These are phyloP conservation scores for Daktulosphaira vitifoliae DNA, from an alignment of 1,140 invertebrate genomes.

Conservation along the genomic window DNA sequence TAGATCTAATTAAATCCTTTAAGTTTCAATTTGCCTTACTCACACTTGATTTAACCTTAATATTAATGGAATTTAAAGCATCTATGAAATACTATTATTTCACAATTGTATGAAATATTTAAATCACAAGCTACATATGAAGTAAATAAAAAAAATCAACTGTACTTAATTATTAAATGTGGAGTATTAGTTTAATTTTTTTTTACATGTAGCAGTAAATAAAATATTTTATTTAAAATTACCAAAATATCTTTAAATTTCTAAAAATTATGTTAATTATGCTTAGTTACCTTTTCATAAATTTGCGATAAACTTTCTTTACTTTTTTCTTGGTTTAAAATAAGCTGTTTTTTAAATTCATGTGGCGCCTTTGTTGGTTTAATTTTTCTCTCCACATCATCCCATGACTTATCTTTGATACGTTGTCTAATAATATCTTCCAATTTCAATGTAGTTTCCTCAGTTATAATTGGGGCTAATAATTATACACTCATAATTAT, in stretches of 20 bases:
- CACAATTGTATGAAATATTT: too few species aligned
- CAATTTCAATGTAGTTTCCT: constrained; percentile 73
- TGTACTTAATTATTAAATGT: background rate
- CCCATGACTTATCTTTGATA: constrained; percentile 91
- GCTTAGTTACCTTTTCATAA: constrained; percentile 78
- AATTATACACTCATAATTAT: constrained; percentile 29
- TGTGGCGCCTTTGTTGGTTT: constrained; percentile 74
- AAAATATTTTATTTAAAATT: background rate
- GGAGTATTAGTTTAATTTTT: background rate
- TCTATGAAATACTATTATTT: too few species aligned
- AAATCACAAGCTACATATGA: too few species aligned
- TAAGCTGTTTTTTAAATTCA: constrained; percentile 82
- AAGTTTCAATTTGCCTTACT: too few species aligned
- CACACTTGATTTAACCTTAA: too few species aligned
- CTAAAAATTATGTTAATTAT: background rate
- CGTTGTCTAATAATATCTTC: constrained; percentile 86
- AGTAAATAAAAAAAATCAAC: too few species aligned
- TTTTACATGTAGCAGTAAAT: background rate
- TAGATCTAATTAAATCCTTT: too few species aligned
- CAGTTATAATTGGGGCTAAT: constrained; percentile 77
- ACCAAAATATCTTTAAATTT: background rate
- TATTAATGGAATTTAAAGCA: too few species aligned
- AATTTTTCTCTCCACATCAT: constrained; percentile 86
- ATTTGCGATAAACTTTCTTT: constrained; percentile 89
- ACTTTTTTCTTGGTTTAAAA: constrained; percentile 90